Evolutionary conservation across 1,140 invertebrate genomes (phyloP).

Genomic region (Meloidogyne exigua): DNA sequence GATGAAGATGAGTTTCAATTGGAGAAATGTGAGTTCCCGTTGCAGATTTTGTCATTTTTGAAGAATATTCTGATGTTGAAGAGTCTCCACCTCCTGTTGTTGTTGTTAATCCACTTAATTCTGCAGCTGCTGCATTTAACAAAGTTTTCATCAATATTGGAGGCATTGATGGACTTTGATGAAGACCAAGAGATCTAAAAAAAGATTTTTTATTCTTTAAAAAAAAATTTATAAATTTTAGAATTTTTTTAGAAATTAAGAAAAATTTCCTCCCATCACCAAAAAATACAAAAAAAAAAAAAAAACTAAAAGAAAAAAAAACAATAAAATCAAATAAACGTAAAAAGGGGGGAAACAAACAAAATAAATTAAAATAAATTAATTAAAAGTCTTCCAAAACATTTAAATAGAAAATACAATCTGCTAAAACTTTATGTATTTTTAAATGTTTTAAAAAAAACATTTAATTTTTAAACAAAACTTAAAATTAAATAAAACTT

Average conservation of each 20-base stretch:
- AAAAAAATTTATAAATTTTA: not conserved
- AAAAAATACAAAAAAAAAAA: too few relatives aligned
- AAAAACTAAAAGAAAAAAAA: too few relatives aligned
- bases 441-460: not conserved
- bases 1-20: not conserved
- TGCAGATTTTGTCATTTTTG: conserved; percentile 59
- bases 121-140: conserved; percentile 10
- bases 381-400: too few relatives aligned
- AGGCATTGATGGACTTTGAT: conserved; percentile 61
- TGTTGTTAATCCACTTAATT: not conserved
- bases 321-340: too few relatives aligned
- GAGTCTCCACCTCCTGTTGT: conserved; percentile 12
- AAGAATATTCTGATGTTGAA: not conserved
- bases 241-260: not conserved
- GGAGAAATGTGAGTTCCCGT: conserved; percentile 45
- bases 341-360: too few relatives aligned
- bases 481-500: too few relatives aligned
- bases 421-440: not conserved
- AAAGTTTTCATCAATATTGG: conserved; percentile 52
- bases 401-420: too few relatives aligned
- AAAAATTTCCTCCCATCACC: not conserved
- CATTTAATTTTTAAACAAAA: too few relatives aligned
- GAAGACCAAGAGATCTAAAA: conserved; percentile 39
- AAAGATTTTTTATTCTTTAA: not conserved
- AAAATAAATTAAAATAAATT: too few relatives aligned